These are phyloP conservation scores for Protobothrops flavoviridis DNA, from an alignment of 2,113 vertebrate species.

Conservation along the genomic window DNA sequence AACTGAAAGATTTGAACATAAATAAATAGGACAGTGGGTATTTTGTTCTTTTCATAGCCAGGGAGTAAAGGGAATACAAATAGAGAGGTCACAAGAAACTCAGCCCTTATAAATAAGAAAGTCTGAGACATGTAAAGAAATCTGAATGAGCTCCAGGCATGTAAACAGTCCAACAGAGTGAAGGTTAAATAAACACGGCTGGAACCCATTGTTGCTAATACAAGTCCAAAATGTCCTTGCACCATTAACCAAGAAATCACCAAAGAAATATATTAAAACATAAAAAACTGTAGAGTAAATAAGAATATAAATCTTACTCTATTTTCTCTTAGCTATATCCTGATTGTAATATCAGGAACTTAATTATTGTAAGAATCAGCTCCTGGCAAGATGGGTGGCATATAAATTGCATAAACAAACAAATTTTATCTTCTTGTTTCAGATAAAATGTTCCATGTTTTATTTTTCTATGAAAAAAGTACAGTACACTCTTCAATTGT, in stretches of 20 bases:
- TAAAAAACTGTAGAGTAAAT: conserved; percentile 47
- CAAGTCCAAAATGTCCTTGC: conserved; percentile 58
- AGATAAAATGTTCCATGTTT: conserved; percentile 42
- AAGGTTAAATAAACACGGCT: conserved; percentile 74
- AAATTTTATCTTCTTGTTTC: conserved; percentile 45
- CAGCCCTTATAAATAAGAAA: conserved; percentile 74
- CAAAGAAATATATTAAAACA: conserved; percentile 53
- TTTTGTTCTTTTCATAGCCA: conserved; percentile 67
- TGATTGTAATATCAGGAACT: not conserved
- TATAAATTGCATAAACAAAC: not conserved
- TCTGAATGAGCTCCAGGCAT: conserved; percentile 66
- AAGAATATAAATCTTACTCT: not conserved
- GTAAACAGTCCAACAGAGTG: conserved; percentile 69
- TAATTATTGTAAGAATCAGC: not conserved
- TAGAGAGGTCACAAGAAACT: conserved; percentile 68
- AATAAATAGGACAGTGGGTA: conserved; percentile 66
- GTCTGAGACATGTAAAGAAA: conserved; percentile 72
- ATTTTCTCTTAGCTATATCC: not conserved
- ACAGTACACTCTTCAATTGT: conserved; percentile 46
- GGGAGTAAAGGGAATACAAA: conserved; percentile 70
- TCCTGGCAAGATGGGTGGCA: not conserved
- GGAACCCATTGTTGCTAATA: conserved; percentile 59
- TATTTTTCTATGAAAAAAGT: conserved; percentile 25
- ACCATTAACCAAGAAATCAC: conserved; percentile 56
- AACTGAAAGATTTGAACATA: conserved; percentile 71